Base-by-base conservation (phyloP, 2,113 vertebrate species). In the Burhinus bistriatus region DNA sequence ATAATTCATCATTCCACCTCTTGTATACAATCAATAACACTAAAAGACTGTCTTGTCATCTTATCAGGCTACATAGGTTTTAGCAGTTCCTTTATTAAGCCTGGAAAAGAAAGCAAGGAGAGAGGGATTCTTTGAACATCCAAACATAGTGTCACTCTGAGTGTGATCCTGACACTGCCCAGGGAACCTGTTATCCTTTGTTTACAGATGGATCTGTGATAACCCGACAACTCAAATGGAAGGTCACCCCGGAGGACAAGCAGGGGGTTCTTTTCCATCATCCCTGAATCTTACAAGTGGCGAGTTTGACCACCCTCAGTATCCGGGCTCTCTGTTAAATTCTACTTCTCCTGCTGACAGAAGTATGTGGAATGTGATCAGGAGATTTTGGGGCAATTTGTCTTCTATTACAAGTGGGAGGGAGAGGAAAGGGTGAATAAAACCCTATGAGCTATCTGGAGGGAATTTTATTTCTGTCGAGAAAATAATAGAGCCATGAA, bases 11-110 rank as follows among this genome's bases (percentile, higher is more conserved):
- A 98, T 90, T 96, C 95, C 95, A 94, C 96, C 92, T 96, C 96
- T 95, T 97, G 98, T 97, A 95, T 97, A 97, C 97, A 97, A 98
- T 98, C 97, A 97, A 98, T 98, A 98, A 98, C 94, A 96, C 97
- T 98, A 94, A 98, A 97, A 97, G 98, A 97, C 96, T 71, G 95
- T 95, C 97, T 96, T 97, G 97, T 98, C 98, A 97, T 96, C 97
- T 98, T 98, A 98, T 98, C 98, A 95, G 91, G 95, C 97, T 91
- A 96, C 97, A 65, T 82, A 97, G 97, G 89, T 97, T 97, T 98
- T 98, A 98, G 97, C 98, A 97, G 98, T 92, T 97, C 95, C 98
- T 98, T 97, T 98, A 98, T 98, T 98, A 98, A 97, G 96, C 93
- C 92, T 38, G 27, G 92, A 97, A 98, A 97, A 97, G 96, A 98